Conservation (phyloP, 2,797 vertebrate genomes). For the Lutra lutra region DNA sequence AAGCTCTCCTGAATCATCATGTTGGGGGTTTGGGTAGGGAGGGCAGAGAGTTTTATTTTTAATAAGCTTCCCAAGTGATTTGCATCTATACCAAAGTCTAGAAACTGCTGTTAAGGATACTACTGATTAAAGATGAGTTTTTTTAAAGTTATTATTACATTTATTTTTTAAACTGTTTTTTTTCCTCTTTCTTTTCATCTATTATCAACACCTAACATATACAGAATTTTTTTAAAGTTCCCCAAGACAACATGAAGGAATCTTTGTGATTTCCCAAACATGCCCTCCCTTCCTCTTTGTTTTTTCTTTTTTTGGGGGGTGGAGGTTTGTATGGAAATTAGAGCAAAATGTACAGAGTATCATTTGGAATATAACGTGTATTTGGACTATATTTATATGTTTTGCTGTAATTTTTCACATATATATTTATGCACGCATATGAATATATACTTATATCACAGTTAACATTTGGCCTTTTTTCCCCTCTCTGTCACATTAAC, state of each 20-base stretch:
- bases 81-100: background rate
- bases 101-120: background rate
- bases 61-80: background rate
- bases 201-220: background rate
- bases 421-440: background rate
- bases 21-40: background rate
- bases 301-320: background rate
- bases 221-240: background rate
- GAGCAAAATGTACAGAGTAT: background rate
- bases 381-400: background rate
- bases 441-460: background rate
- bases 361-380: background rate
- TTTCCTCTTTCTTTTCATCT: background rate
- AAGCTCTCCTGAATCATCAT: background rate
- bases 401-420: constrained; percentile 6
- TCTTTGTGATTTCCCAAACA: background rate
- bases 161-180: constrained; percentile 30
- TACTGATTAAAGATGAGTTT: constrained; percentile 32
- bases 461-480: background rate
- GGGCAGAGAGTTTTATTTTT: constrained; percentile 22
- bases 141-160: constrained; percentile 23
- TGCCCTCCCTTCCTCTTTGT: background rate
- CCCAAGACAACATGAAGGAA: background rate
- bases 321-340: background rate
- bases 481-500: background rate